Conservation (phyloP, 1,140 invertebrate species). For the Drosophila bocki region DNA sequence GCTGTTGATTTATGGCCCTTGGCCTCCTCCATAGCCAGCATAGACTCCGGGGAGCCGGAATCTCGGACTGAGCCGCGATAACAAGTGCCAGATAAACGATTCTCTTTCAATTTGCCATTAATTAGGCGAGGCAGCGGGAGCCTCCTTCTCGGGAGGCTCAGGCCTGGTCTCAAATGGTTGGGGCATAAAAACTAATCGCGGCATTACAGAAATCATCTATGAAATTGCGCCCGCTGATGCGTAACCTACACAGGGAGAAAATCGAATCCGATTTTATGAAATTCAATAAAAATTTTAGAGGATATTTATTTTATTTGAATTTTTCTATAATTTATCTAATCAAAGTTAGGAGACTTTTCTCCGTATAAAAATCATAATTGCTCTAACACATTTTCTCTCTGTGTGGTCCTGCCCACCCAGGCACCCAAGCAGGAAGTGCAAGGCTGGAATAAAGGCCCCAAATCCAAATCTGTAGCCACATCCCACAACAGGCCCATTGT, state of each 20-base stretch:
- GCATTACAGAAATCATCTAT: slow-evolving; percentile 67
- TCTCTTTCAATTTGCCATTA: slow-evolving; percentile 63
- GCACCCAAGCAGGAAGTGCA: slow-evolving; percentile 66
- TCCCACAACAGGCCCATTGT: slow-evolving; percentile 43
- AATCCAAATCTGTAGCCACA: slow-evolving; percentile 21
- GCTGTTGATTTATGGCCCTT: slow-evolving; percentile 77
- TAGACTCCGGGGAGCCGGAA: slow-evolving; percentile 26
- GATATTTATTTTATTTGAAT: background rate
- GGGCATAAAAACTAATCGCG: slow-evolving; percentile 74
- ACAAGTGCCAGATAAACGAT: slow-evolving; percentile 62
- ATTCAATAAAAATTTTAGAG: background rate
- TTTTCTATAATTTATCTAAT: background rate
- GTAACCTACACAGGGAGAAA: slow-evolving; percentile 41
- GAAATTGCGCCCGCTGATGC: slow-evolving; percentile 68
- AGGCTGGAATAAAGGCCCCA: slow-evolving; percentile 9
- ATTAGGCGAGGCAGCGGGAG: slow-evolving; percentile 22
- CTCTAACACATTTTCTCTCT: background rate
- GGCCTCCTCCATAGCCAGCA: slow-evolving; percentile 7
- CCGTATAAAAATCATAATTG: rapidly evolving
- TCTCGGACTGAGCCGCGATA: slow-evolving; percentile 45
- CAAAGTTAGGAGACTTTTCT: too few relatives aligned
- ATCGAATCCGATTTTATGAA: too few relatives aligned
- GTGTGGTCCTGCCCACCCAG: slow-evolving; percentile 3
- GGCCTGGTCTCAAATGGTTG: slow-evolving; percentile 39
- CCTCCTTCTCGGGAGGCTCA: slow-evolving; percentile 12